Evolutionary conservation across 2,113 vertebrate species (phyloP).

Genomic region (Riparia riparia): DNA sequence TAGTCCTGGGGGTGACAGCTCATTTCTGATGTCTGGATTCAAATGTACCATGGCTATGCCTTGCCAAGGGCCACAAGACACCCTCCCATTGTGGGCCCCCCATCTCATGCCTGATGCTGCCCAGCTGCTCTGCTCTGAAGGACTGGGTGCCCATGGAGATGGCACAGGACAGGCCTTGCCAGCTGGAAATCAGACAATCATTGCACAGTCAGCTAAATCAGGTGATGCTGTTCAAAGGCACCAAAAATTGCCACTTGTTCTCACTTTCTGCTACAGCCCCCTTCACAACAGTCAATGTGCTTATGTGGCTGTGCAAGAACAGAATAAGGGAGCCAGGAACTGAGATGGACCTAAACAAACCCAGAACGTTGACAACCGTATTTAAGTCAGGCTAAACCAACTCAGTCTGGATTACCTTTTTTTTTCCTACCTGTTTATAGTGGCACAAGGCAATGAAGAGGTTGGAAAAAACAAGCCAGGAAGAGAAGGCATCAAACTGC

Average conservation of each 20-base stretch:
- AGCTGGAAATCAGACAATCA: background rate
- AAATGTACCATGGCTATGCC: background rate
- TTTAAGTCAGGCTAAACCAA: background rate
- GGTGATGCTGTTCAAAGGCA: background rate
- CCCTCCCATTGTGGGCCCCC: fast-evolving
- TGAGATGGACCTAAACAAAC: background rate
- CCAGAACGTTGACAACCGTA: background rate
- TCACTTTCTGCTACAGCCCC: background rate
- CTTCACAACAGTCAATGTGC: background rate
- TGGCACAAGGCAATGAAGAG: background rate
- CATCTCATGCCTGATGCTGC: background rate
- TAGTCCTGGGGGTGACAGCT: background rate
- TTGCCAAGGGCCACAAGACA: background rate
- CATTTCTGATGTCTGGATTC: background rate
- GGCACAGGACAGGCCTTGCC: background rate
- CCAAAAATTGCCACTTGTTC: background rate
- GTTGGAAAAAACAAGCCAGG: background rate
- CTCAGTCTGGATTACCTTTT: background rate
- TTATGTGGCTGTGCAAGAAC: background rate
- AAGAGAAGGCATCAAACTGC: background rate
- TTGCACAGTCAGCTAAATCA: background rate
- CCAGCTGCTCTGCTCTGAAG: background rate
- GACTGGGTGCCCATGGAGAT: background rate
- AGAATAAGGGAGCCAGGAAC: background rate
- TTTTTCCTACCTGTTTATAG: background rate